Evolutionary conservation across 2,888 invertebrate genomes (phyloP), one percentile per base, ranked within the genome.

Genomic region (Mycalesis mineus): DNA sequence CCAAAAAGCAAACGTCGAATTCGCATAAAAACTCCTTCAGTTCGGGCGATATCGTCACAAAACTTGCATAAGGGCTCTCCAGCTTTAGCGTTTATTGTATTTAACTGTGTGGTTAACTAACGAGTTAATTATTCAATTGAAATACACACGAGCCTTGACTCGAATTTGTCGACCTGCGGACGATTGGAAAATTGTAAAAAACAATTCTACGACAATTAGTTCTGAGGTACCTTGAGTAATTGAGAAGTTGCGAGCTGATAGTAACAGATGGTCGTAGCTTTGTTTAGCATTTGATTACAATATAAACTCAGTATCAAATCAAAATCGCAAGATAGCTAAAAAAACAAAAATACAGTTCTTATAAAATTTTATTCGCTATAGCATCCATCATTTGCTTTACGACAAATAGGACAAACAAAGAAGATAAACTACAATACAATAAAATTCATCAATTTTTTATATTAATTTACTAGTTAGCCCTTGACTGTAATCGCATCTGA

Each of bases 11-110:
- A 33, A 72, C 70, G 64, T 84, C 85, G 67, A 77, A 71, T 60
- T 84, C 82, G 66, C 78, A 72, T 64, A 84, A 68, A 65, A 82
- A 84, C 60, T 85, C 62, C 55, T 66, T 65, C 28, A 65, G 65
- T 31, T 60, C 63, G 7, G 73, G 70, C 13, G 72, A 65, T 69
- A 82, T 77, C 40, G 78, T 80, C 65, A 82, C 71, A 63, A 82
- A 72, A 63, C 74, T 75, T 59, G 74, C 75, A 57, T 69, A 68
- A 37, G 77, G 56, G 68, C 71, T 77, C 75, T 82, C 84, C 83
- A 85, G 84, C 75, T 83, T 82, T 67, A 68, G 47, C 57, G 56
- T 63, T 65, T 41, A 53, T 55, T 45, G 37, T 22, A 37, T 50
- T 56, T 57, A 42, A 62, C 63, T 58, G 11, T 40, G 8, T 14